These are phyloP conservation scores for Polymixis lichenea DNA, from an alignment of 2,888 invertebrate species.

Conservation along the genomic window DNA sequence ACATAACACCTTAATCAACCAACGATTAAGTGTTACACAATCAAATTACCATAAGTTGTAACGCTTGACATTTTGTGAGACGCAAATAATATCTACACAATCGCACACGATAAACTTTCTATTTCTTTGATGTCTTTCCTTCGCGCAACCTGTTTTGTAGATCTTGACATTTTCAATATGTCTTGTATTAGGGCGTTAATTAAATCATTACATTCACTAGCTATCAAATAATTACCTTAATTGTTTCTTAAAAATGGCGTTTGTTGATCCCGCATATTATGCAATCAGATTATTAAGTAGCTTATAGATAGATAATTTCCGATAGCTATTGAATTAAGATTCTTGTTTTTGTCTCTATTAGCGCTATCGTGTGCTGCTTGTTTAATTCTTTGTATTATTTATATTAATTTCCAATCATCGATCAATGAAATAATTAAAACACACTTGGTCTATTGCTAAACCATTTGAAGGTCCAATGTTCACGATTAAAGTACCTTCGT, in stretches of 20 bases:
- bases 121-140: constrained; percentile 36
- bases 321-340: background rate
- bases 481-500: constrained; percentile 14
- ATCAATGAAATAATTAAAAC: background rate
- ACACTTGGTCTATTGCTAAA: constrained; percentile 6
- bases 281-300: background rate
- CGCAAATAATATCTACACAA: constrained; percentile 36
- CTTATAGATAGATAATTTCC: background rate
- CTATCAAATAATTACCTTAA: constrained; percentile 23
- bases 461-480: constrained; percentile 11
- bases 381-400: background rate
- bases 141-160: constrained; percentile 5
- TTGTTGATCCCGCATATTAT: background rate
- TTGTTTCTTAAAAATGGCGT: constrained; percentile 1
- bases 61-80: constrained; percentile 44
- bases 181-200: constrained; percentile 29
- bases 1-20: constrained; percentile 23
- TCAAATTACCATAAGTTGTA: constrained; percentile 48
- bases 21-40: constrained; percentile 39
- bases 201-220: constrained; percentile 14
- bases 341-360: background rate
- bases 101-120: constrained; percentile 49
- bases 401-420: background rate
- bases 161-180: constrained; percentile 25
- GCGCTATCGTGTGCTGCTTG: background rate